Base-by-base conservation (phyloP, 2,113 vertebrate species). In the Xiphophorus hellerii region DNA sequence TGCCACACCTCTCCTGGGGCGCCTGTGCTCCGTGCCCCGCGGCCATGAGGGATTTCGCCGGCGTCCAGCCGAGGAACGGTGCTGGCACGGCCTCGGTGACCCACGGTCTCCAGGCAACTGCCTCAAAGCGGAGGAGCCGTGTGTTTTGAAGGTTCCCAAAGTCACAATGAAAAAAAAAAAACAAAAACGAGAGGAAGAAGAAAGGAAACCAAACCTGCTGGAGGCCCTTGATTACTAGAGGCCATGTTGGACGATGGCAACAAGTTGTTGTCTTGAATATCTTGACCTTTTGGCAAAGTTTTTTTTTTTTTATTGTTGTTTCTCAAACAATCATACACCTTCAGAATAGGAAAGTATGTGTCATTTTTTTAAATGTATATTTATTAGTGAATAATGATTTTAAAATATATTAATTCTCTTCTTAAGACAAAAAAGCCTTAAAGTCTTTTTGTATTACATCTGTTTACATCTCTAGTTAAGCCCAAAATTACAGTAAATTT, bases 31-130 rank as follows among this genome's bases (percentile, higher is more conserved):
- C 74, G 62, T 84, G 82, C 87, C 88, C 85, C 71, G 73, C 69
- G 84, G 85, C 78, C 82, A 39, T n/a, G 62, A 82, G 88, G 88
- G 89, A 86, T 87, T 92, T 87, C 86, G 88, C 87, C 81, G 54
- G 79, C 74, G 29, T 84, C 85, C 84, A 81, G 81, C 84, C 66
- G 71, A 82, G 78, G 70, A 42, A 73, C 83, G 60, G 77, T 54
- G 74, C 87, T 89, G 88, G 86, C 84, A 84, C 51, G 48, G 89
- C 90, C 91, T 91, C 88, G 70, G 64, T 90, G 85, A 93, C 87
- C 91, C 88, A 78, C 28, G 39, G 90, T 93, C 87, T 88, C 90
- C 89, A 86, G 88, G 90, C 92, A 92, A 93, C 91, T 77, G 73
- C 78, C 77, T 78, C 66, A 3, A 61, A 86, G 78, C 51, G 83